Percentiles rank a stretch among this genome's conserved stretches.
phyloP scores from a whole-genome alignment of 2,888 invertebrate genomes.

The Spisula subtruncata region DNA sequence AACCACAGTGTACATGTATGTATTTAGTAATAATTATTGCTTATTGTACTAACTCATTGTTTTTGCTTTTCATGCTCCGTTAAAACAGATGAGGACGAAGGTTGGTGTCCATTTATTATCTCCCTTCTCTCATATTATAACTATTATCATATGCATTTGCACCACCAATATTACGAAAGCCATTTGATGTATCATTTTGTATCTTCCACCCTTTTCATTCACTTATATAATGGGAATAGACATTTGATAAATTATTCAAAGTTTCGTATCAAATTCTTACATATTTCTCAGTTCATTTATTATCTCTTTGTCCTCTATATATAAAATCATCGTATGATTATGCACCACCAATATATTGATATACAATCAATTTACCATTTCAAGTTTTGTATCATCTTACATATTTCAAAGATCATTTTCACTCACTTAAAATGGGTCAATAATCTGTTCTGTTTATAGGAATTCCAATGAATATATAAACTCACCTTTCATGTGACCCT shows the following conservation, averaged over 20 bases:
- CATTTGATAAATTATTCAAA: background rate
- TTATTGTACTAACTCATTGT: slow-evolving; percentile 18
- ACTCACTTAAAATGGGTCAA: background rate
- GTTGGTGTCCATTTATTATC: slow-evolving; percentile 39
- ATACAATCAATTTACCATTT: background rate
- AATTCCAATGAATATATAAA: no score
- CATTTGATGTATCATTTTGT: no score
- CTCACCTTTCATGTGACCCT: no score
- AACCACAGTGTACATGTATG: background rate
- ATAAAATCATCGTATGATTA: no score
- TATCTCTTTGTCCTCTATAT: no score
- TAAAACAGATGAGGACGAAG: slow-evolving; percentile 57
- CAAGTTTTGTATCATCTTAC: background rate
- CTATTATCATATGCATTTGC: background rate
- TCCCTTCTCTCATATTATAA: background rate
- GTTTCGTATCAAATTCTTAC: background rate
- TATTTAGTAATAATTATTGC: background rate
- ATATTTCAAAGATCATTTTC: background rate
- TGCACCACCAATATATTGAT: no score
- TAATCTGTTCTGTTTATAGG: background rate
- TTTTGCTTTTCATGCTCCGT: slow-evolving; percentile 57
- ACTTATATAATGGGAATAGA: no score
- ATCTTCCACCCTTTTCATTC: no score
- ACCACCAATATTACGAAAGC: background rate
- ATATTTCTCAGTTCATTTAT: background rate